Evolutionary conservation across 2,888 invertebrate species (phyloP).

Genomic region (Agrilus mali): DNA sequence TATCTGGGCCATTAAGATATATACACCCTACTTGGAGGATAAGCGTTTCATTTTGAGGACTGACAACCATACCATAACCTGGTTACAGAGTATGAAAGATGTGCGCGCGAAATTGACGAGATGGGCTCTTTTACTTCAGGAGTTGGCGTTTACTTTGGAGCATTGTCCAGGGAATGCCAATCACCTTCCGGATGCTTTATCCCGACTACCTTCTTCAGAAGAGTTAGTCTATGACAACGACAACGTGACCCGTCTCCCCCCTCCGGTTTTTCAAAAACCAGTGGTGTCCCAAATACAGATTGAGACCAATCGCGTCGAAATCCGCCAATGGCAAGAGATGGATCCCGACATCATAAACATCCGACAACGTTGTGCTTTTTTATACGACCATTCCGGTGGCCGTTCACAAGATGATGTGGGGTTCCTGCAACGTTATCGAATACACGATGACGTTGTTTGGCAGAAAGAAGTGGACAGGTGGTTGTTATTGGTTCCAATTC

Average conservation of each 20-base stretch:
- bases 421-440: too few species aligned
- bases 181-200: conserved; percentile 13
- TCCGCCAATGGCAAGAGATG: conserved; percentile 12
- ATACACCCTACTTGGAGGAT: too few species aligned
- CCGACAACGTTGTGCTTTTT: too few species aligned
- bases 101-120: conserved; percentile 8
- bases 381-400: too few species aligned
- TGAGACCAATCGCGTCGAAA: too few species aligned
- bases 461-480: neutral
- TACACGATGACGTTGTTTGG: neutral
- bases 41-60: conserved; percentile 15
- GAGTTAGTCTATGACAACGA: neutral
- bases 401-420: too few species aligned
- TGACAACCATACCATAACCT: conserved; percentile 13
- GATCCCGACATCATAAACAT: conserved; percentile 16
- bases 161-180: conserved; percentile 14
- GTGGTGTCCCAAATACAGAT: too few species aligned
- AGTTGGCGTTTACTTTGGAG: conserved; percentile 14
- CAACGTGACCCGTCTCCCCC: neutral
- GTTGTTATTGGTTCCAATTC: neutral
- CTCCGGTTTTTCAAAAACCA: neutral
- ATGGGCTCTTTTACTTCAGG: conserved; percentile 13
- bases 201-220: conserved; percentile 6
- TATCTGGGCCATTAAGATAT: conserved; percentile 16
- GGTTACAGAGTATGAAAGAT: conserved; percentile 11